Evolutionary conservation across 2,113 vertebrate species (phyloP).

Genomic region (Apteryx owenii): DNA sequence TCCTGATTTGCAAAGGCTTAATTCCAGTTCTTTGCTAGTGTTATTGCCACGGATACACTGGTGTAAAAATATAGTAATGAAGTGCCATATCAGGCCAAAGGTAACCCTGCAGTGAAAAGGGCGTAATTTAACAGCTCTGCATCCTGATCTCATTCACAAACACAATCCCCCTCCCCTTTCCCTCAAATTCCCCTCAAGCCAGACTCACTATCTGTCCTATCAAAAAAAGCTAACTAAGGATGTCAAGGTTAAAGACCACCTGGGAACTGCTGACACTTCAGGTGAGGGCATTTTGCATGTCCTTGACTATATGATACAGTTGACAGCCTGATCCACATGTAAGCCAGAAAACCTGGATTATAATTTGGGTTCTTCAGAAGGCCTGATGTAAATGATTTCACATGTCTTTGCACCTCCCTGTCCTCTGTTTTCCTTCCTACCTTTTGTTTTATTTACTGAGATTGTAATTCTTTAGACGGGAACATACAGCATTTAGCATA

Average conservation of each 20-base stretch:
- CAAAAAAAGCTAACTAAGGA: background rate
- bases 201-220: background rate
- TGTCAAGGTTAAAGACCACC: background rate
- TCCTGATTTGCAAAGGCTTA: background rate
- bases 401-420: background rate
- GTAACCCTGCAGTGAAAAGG: background rate
- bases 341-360: background rate
- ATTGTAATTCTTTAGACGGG: background rate
- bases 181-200: background rate
- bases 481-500: background rate
- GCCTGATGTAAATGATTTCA: background rate
- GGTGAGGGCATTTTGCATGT: background rate
- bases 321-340: background rate
- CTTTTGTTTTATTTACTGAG: background rate
- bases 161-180: background rate
- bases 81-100: background rate
- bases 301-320: background rate
- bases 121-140: background rate
- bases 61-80: background rate
- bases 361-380: background rate
- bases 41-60: background rate
- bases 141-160: background rate
- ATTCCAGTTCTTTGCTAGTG: background rate
- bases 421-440: background rate
- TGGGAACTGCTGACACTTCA: background rate